Evolutionary conservation across 2,888 invertebrate species (phyloP).

Genomic region (Kryphioiulus occultus): DNA sequence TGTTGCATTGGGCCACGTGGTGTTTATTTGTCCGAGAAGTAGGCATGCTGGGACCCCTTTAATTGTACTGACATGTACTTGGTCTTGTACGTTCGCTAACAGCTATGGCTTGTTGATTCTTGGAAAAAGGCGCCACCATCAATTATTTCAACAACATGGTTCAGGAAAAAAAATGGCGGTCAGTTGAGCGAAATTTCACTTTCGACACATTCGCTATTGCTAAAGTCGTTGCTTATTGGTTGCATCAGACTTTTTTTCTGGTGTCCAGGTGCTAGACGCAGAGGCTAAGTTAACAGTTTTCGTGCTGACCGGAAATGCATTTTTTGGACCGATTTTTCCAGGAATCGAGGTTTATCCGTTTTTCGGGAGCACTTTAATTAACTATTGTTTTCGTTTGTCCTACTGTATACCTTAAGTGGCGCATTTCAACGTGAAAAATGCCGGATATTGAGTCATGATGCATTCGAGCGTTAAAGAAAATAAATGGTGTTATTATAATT

Average conservation of each 20-base stretch:
- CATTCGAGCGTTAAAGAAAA: background rate
- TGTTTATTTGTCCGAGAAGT: background rate
- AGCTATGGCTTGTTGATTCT: background rate
- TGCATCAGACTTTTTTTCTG: background rate
- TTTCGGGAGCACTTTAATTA: background rate
- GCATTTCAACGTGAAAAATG: background rate
- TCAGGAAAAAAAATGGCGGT: background rate
- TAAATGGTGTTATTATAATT: too few relatives aligned
- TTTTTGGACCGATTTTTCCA: background rate
- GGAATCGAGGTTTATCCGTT: background rate
- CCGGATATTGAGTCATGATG: slow-evolving; percentile 27
- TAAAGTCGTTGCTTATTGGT: background rate
- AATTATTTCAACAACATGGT: background rate
- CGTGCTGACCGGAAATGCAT: background rate
- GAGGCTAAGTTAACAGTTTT: background rate
- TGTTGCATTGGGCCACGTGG: too few relatives aligned
- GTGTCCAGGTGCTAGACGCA: background rate
- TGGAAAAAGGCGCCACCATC: background rate
- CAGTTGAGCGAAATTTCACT: background rate
- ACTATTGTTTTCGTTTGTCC: background rate
- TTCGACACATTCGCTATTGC: background rate
- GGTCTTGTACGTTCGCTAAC: background rate
- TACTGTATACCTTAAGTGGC: background rate
- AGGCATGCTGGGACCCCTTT: background rate
- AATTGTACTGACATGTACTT: background rate